A percentile compares a stretch with the other conserved stretches of the same genome.
phyloP scores from a whole-genome alignment of 2,888 invertebrate species.

The Amblyjoppa proteus region DNA sequence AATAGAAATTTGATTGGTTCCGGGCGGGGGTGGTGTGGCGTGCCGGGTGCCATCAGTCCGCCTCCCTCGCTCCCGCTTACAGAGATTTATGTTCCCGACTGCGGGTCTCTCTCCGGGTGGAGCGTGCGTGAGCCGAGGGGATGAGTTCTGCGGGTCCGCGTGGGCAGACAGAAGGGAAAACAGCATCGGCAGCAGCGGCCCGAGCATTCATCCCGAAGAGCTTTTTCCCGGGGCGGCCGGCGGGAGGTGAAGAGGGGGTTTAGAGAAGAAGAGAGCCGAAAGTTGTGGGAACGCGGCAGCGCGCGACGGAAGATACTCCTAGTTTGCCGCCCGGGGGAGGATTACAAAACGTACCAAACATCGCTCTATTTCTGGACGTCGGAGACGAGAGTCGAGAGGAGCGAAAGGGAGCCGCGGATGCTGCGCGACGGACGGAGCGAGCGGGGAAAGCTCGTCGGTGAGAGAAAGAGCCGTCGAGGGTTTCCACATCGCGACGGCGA shows the following conservation, averaged over 20 bases:
- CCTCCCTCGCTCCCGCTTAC: conserved; percentile 66
- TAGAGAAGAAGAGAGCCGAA: conserved; percentile 66
- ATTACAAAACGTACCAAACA: conserved; percentile 63
- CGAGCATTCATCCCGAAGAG: conserved; percentile 75
- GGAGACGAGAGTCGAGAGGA: conserved; percentile 41
- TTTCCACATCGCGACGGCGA: conserved; percentile 14
- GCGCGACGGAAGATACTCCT: conserved; percentile 37
- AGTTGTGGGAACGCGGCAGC: conserved; percentile 65
- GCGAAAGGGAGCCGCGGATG: conserved; percentile 30
- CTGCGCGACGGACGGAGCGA: conserved; percentile 20
- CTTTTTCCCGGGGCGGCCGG: conserved; percentile 77
- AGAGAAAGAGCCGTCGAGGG: conserved; percentile 18
- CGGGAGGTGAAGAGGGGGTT: conserved; percentile 1
- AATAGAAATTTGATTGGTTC: conserved; percentile 83
- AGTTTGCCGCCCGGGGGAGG: conserved; percentile 15
- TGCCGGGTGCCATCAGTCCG: conserved; percentile 68
- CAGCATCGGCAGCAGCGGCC: conserved; percentile 62
- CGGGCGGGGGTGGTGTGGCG: conserved; percentile 71
- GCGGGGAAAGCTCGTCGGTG: neutral
- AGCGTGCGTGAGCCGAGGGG: conserved; percentile 32
- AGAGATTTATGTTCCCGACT: conserved; percentile 81
- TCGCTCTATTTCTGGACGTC: conserved; percentile 65
- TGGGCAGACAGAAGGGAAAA: conserved; percentile 54
- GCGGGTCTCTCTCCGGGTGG: conserved; percentile 64
- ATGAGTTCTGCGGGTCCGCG: conserved; percentile 19